These are phyloP conservation scores for Margaritifera margaritifera DNA, from an alignment of 2,888 invertebrate genomes.

Conservation along the genomic window DNA sequence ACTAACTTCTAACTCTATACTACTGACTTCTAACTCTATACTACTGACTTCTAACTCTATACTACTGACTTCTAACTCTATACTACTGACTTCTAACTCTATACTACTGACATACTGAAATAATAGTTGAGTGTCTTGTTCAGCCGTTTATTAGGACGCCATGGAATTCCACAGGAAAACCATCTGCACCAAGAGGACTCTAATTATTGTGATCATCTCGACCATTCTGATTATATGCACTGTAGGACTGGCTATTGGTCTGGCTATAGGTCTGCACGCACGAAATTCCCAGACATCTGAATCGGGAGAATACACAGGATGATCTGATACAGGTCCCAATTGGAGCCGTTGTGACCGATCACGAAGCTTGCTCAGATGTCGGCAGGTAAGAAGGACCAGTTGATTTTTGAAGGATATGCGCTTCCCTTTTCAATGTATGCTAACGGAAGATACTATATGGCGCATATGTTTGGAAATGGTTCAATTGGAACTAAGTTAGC, in stretches of 20 bases:
- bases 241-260: conserved; percentile 20
- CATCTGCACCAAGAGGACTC: conserved; percentile 15
- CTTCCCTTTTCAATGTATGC: too few species aligned
- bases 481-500: too few species aligned
- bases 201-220: conserved; percentile 14
- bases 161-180: background rate
- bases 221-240: conserved; percentile 18
- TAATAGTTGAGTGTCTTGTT: background rate
- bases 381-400: conserved; percentile 36
- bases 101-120: too few species aligned
- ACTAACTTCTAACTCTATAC: too few species aligned
- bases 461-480: too few species aligned
- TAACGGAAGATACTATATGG: too few species aligned
- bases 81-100: too few species aligned
- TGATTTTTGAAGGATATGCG: too few species aligned
- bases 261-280: conserved; percentile 14
- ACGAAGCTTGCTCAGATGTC: conserved; percentile 48
- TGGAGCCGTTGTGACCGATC: conserved; percentile 51
- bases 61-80: too few species aligned
- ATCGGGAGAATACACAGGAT: background rate
- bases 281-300: too few species aligned
- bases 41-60: too few species aligned
- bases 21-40: too few species aligned
- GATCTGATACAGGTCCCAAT: background rate
- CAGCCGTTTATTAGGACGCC: conserved; percentile 24